Evolutionary conservation across 2,797 vertebrate genomes (phyloP).

Genomic region (Phrynocephalus forsythii): DNA sequence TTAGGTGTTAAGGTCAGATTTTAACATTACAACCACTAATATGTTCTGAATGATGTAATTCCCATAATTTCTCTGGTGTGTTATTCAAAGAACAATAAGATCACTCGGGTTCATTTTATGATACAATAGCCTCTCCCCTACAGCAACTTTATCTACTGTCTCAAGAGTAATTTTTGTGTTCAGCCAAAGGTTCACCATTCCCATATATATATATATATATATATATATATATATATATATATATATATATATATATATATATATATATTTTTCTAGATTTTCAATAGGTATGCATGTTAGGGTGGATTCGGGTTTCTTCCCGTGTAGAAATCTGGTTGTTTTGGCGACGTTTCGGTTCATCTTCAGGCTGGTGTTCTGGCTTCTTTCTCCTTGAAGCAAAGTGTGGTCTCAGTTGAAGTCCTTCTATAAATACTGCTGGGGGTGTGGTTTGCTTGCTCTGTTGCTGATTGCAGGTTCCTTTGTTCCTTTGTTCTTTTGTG

Average conservation of each 20-base stretch:
- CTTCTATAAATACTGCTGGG: too few relatives aligned
- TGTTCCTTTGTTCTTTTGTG: too few relatives aligned
- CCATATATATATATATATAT: slow-evolving; percentile 53
- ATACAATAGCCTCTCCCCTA: slow-evolving; percentile 78
- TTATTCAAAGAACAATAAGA: slow-evolving; percentile 91
- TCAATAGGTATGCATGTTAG: too few relatives aligned
- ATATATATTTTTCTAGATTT: too few relatives aligned
- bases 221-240: slow-evolving; percentile 49
- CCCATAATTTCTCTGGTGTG: slow-evolving; percentile 85
- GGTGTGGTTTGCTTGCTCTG: too few relatives aligned
- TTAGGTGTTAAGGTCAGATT: slow-evolving; percentile 70
- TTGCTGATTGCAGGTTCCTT: too few relatives aligned
- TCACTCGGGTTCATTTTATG: slow-evolving; percentile 84
- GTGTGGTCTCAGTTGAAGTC: too few relatives aligned
- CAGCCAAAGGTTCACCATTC: slow-evolving; percentile 78
- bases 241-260: slow-evolving; percentile 42
- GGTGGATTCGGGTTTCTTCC: too few relatives aligned
- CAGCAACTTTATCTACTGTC: slow-evolving; percentile 80
- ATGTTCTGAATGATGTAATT: slow-evolving; percentile 71
- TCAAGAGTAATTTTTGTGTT: slow-evolving; percentile 85
- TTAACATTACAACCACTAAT: slow-evolving; percentile 71
- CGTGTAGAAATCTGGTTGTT: too few relatives aligned
- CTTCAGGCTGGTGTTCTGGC: too few relatives aligned
- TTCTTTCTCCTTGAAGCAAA: too few relatives aligned
- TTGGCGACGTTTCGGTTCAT: too few relatives aligned